Evolutionary conservation across 2,113 vertebrate genomes (phyloP).

Genomic region (Marmota flaviventris): DNA sequence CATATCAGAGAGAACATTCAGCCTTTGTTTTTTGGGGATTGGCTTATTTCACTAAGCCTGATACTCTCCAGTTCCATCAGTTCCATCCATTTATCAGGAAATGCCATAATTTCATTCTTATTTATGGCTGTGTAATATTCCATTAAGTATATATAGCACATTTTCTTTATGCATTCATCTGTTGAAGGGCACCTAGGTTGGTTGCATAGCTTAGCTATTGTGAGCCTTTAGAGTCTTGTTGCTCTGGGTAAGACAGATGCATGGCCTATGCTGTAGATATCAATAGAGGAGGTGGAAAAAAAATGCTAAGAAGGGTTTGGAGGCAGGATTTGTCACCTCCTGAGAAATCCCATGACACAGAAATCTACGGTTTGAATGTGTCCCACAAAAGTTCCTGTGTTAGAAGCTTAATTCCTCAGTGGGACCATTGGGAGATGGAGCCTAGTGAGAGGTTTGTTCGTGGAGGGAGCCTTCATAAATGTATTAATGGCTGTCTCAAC

Average conservation of each 20-base stretch:
- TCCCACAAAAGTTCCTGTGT: not conserved
- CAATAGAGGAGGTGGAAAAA: not conserved
- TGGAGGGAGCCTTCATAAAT: not conserved
- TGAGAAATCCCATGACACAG: not conserved
- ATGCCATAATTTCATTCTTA: no score
- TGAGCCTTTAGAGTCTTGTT: not conserved
- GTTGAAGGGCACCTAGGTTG: no score
- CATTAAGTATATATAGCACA: no score
- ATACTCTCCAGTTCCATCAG: no score
- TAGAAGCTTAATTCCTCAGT: not conserved
- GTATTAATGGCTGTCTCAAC: not conserved
- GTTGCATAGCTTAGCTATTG: no score
- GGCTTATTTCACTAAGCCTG: no score
- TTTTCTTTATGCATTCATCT: no score
- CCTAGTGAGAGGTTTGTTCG: not conserved
- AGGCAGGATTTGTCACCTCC: not conserved
- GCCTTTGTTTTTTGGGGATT: no score
- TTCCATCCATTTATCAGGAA: no score
- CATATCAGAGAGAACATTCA: no score
- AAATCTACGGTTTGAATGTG: not conserved
- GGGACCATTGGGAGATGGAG: not conserved
- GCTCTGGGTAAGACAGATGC: no score
- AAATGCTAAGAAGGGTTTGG: not conserved
- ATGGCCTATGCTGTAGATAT: accelerated
- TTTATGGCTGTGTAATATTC: no score